Evolutionary conservation across 2,888 invertebrate genomes (phyloP).

Genomic region (Thumatha senex): DNA sequence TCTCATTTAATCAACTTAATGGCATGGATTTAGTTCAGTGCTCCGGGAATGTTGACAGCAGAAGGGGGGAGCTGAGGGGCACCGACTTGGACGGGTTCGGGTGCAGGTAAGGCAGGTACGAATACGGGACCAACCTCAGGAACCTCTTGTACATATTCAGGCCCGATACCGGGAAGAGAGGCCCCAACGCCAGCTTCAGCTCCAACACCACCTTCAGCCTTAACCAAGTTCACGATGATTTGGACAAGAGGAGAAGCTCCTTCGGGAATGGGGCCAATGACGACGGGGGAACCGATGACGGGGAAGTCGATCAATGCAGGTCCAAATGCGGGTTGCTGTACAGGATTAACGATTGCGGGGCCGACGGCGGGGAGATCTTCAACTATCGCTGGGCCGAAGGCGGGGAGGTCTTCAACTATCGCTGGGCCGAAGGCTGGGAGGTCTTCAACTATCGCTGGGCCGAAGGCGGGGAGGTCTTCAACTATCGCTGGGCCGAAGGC

Average conservation of each 20-base stretch:
- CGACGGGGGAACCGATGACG: not conserved
- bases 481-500: constrained; percentile 23
- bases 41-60: constrained; percentile 39
- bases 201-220: not conserved
- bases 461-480: not conserved
- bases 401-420: constrained; percentile 8
- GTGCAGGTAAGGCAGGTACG: constrained; percentile 3
- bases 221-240: constrained; percentile 45
- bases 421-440: constrained; percentile 24
- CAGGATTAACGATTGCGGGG: constrained; percentile 32
- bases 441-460: not conserved
- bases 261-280: constrained; percentile 2
- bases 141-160: not conserved
- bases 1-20: constrained; percentile 23
- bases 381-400: constrained; percentile 17
- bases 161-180: not conserved
- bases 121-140: constrained; percentile 6
- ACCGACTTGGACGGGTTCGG: constrained; percentile 29
- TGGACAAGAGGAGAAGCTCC: constrained; percentile 36
- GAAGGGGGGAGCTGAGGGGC: constrained; percentile 37
- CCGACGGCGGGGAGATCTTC: constrained; percentile 29
- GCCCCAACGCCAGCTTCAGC: constrained; percentile 3
- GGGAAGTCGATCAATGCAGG: constrained; percentile 38
- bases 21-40: constrained; percentile 12
- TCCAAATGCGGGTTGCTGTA: constrained; percentile 31